A percentile compares a stretch with the other conserved stretches of the same genome.
Evolutionary conservation across 2,888 invertebrate species (phyloP).

Genomic region (Eudasyphora cyanicolor): DNA sequence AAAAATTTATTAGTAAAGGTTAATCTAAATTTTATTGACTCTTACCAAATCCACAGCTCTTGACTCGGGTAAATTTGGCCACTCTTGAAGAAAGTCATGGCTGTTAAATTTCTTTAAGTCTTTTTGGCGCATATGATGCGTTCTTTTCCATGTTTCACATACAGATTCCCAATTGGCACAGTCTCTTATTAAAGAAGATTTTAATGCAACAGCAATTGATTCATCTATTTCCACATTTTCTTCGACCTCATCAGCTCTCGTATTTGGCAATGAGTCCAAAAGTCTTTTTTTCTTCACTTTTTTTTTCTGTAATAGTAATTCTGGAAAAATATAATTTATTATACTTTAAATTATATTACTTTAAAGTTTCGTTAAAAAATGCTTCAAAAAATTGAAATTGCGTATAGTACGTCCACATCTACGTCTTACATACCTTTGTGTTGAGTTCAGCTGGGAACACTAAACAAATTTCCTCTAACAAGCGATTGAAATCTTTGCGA

Average conservation of each 20-base stretch:
- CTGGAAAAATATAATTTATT: neutral
- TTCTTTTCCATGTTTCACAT: conserved; percentile 7
- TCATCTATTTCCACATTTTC: conserved; percentile 32
- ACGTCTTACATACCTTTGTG: neutral
- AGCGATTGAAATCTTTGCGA: neutral
- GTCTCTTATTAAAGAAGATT: conserved; percentile 3
- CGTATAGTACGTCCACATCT: neutral
- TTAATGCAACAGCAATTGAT: conserved; percentile 9
- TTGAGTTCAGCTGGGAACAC: neutral
- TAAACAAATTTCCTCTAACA: conserved; percentile 1
- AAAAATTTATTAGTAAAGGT: neutral
- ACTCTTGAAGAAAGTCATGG: conserved; percentile 12
- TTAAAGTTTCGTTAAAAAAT: neutral
- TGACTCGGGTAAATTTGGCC: conserved; percentile 26
- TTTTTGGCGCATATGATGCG: conserved; percentile 23
- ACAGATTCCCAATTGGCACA: conserved; percentile 10
- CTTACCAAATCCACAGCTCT: conserved; percentile 27
- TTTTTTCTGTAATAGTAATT: conserved; percentile 20
- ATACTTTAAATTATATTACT: neutral
- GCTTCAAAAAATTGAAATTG: neutral
- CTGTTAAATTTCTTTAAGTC: neutral
- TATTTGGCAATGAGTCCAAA: neutral
- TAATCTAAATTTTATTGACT: neutral
- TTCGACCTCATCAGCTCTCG: neutral
- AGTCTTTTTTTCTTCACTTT: conserved; percentile 13